These are phyloP conservation scores for Drosophila austrosaltans DNA, from an alignment of 2,888 invertebrate species.

Conservation along the genomic window DNA sequence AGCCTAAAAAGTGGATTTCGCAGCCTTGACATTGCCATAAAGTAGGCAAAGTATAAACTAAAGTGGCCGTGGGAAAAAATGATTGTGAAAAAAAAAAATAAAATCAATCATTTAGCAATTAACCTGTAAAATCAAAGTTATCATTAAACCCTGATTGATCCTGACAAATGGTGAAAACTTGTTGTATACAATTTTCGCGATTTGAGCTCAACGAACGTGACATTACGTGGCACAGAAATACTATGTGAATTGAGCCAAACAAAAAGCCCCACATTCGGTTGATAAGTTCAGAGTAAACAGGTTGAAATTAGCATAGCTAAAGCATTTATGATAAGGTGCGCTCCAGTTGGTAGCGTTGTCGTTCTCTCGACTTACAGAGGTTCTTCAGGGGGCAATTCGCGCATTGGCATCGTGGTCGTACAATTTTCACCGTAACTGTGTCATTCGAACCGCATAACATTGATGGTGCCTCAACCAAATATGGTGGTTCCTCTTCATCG, in stretches of 20 bases:
- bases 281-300: conserved; percentile 24
- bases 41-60: background rate
- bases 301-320: conserved; percentile 67
- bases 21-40: background rate
- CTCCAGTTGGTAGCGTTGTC: conserved; percentile 7
- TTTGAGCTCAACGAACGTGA: conserved; percentile 50
- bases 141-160: conserved; percentile 70
- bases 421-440: conserved; percentile 53
- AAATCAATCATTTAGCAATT: background rate
- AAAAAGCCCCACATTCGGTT: background rate
- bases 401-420: conserved; percentile 72
- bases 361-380: conserved; percentile 77
- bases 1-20: conserved; percentile 7
- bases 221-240: conserved; percentile 40
- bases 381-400: conserved; percentile 80
- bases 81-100: background rate
- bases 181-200: conserved; percentile 56
- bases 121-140: conserved; percentile 76
- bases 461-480: conserved; percentile 48
- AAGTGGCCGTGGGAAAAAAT: background rate
- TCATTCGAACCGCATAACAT: conserved; percentile 40
- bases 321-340: conserved; percentile 62
- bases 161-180: conserved; percentile 65
- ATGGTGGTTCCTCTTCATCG: conserved; percentile 44
- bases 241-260: conserved; percentile 2